Evolutionary conservation across 2,113 vertebrate species (phyloP), one percentile per base, ranked within the genome.

Genomic region (Cyanoderma ruficeps): DNA sequence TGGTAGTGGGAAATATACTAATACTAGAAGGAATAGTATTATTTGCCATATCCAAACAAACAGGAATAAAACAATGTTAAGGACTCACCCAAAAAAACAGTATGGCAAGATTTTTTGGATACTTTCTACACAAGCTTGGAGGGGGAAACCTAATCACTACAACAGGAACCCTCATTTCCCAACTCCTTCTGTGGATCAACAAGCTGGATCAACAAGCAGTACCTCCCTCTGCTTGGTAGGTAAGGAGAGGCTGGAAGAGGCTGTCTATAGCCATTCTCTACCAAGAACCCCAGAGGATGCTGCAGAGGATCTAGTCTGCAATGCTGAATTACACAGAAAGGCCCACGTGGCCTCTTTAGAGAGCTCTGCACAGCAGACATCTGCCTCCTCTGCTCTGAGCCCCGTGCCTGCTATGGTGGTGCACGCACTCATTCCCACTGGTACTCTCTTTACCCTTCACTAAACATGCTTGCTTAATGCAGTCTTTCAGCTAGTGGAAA

Each of bases 381-480:
- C 88, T 95, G 93, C 81, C 57, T 92, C 25, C 79, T 94, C 82
- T 79, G 46, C 42, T 91, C 60, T 3, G 1, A 83, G 79, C 56
- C 82, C 83, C 0, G 5, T 69, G 88, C 60, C 89, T 92, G 95
- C 89, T 90, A 18, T 93, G 79, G 82, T 88, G 89, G 93, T 91
- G 89, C 77, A 84, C 0, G 12, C 79, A 77, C 82, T 87, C 2
- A 3, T 33, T 97, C 95, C 96, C 96, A 94, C 82, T 55, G 82
- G 95, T 95, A 70, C 90, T 92, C 72, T 96, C 96, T 97, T 97
- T 96, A 97, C 94, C 96, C 96, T 97, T 96, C 97, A 91, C 97
- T 97, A 97, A 97, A 90, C 96, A 96, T 96, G 92, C 70, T 97
- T 92, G 94, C 95, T 94, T 96, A 97, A 97, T 97, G 93, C 92